A percentile compares a stretch with the other conserved stretches of the same genome.
phyloP scores from a whole-genome alignment of 2,797 vertebrate species.

The Pseudochaenichthys georgianus region DNA sequence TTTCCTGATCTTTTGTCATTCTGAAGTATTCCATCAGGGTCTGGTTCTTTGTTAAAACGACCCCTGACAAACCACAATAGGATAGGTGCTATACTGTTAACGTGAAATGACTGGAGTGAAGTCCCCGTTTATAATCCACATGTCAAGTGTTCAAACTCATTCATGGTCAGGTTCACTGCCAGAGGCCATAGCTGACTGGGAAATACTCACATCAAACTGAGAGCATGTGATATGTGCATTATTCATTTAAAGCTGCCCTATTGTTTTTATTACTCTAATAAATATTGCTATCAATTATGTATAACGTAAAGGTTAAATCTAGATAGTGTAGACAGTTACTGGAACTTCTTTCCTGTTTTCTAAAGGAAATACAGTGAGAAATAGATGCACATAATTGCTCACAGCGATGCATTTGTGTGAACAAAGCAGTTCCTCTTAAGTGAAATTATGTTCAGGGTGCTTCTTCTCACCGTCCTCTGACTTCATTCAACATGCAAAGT shows the following conservation, averaged over 20 bases:
- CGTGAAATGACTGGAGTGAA: constrained; percentile 43
- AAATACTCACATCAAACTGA: constrained; percentile 19
- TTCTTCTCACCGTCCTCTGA: background rate
- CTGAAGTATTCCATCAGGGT: constrained; percentile 27
- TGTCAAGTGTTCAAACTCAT: constrained; percentile 51
- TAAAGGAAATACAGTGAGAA: no score
- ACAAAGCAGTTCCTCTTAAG: constrained; percentile 18
- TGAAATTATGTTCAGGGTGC: constrained; percentile 8
- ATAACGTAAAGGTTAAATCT: no score
- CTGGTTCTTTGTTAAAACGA: constrained; percentile 44
- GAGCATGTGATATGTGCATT: background rate
- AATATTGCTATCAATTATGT: no score
- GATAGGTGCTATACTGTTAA: constrained; percentile 41
- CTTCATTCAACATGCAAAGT: constrained; percentile 72
- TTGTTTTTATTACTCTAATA: no score
- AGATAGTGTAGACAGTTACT: constrained; percentile 1
- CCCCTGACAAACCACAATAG: constrained; percentile 56
- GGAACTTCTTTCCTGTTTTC: background rate
- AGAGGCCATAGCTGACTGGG: constrained; percentile 44
- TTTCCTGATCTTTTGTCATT: constrained; percentile 36
- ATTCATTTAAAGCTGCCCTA: no score
- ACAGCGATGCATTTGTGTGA: background rate
- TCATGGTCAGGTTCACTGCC: constrained; percentile 57
- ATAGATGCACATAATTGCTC: no score
- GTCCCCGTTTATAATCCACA: constrained; percentile 48